phyloP scores from a whole-genome alignment of 2,113 vertebrate genomes.

The Sigmodon hispidus region DNA sequence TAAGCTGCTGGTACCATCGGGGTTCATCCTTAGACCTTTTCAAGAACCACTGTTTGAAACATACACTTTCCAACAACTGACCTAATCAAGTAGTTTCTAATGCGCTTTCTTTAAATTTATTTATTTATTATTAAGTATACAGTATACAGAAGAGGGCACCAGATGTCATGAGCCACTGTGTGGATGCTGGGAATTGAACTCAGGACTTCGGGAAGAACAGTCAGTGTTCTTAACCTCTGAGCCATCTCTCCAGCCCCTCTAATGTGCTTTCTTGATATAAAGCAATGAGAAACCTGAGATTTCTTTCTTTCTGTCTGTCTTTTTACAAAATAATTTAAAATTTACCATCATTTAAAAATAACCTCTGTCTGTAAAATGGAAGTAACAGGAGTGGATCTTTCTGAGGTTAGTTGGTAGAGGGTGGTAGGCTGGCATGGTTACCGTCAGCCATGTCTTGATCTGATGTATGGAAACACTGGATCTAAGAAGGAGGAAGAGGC shows the following conservation, averaged over 20 bases:
- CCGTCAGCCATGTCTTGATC: neutral
- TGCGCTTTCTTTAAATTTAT: constrained; percentile 32
- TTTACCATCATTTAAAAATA: constrained; percentile 58
- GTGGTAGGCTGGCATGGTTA: neutral
- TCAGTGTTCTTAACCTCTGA: too few species aligned
- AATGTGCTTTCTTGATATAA: constrained; percentile 10
- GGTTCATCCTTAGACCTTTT: constrained; percentile 56
- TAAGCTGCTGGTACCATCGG: constrained; percentile 35
- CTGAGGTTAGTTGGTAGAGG: constrained; percentile 1
- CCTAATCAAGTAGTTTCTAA: constrained; percentile 53
- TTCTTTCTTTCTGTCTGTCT: neutral
- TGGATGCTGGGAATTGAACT: too few species aligned
- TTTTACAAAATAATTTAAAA: constrained; percentile 45
- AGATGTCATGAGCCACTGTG: too few species aligned
- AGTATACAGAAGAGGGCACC: too few species aligned
- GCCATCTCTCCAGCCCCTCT: too few species aligned
- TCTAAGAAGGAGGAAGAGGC: neutral
- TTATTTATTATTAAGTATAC: too few species aligned
- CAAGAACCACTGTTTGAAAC: constrained; percentile 42
- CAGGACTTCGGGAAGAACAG: too few species aligned
- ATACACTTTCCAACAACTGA: constrained; percentile 49
- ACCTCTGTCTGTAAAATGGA: constrained; percentile 29
- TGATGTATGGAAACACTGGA: constrained; percentile 24
- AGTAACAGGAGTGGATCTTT: neutral
- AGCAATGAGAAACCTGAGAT: neutral